A percentile compares a stretch with the other conserved stretches of the same genome.
Conservation (phyloP, 1,140 invertebrate genomes). For the Ostrea edulis region DNA sequence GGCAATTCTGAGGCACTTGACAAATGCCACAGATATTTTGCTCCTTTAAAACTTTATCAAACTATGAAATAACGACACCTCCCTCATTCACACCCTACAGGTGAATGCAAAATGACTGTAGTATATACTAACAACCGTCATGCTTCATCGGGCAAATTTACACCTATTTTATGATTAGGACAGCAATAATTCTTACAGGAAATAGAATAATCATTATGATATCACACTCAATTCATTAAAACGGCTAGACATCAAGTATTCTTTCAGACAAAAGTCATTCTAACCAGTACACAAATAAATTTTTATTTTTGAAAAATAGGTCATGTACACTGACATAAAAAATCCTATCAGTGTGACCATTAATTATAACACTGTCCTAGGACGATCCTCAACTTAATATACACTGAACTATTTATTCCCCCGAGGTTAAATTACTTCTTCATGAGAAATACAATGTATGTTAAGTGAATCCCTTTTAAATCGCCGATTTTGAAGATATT, state of each 20-base stretch:
- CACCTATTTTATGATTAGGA: slow-evolving; percentile 17
- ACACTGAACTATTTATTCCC: background rate
- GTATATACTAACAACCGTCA: slow-evolving; percentile 18
- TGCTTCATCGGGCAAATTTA: slow-evolving; percentile 4
- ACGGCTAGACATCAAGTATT: background rate
- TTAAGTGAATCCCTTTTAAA: slow-evolving; percentile 7
- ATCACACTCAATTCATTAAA: background rate
- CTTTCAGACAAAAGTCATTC: background rate
- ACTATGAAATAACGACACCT: slow-evolving; percentile 25
- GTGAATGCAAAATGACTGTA: slow-evolving; percentile 16
- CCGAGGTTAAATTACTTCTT: slow-evolving; percentile 11
- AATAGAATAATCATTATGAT: background rate
- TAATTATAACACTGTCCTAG: background rate
- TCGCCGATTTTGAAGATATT: background rate
- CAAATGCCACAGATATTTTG: slow-evolving; percentile 2
- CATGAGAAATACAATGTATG: background rate
- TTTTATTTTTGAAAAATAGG: background rate
- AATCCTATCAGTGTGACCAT: background rate
- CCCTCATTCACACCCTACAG: slow-evolving; percentile 26
- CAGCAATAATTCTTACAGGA: background rate
- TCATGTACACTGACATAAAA: background rate
- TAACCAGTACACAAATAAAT: too few species aligned
- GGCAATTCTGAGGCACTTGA: background rate
- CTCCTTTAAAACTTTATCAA: background rate
- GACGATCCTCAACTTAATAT: too few species aligned